Conservation (phyloP, 2,797 vertebrate species). For the Coilia nasus region DNA sequence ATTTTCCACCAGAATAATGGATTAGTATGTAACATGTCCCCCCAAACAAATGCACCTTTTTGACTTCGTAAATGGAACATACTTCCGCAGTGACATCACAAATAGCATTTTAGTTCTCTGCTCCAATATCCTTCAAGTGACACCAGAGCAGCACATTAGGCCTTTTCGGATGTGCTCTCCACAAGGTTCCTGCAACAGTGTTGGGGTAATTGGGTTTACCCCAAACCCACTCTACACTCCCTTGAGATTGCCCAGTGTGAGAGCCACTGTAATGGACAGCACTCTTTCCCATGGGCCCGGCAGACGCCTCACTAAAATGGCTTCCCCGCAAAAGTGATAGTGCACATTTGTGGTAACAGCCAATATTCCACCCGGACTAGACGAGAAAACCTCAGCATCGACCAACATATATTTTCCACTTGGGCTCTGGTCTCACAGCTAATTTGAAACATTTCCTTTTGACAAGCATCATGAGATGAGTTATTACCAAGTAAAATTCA, state of each 20-base stretch:
- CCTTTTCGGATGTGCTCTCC: not conserved
- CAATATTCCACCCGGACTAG: constrained; percentile 10
- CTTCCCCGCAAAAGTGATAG: not conserved
- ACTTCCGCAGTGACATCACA: not conserved
- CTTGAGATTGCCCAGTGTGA: not conserved
- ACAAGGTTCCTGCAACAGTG: not conserved
- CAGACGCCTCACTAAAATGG: not conserved
- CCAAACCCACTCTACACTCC: not conserved
- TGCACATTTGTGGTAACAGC: constrained; percentile 32
- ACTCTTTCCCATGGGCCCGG: not conserved
- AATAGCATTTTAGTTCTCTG: not conserved
- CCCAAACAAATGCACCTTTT: not conserved
- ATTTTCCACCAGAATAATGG: not conserved
- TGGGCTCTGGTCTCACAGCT: constrained; percentile 30
- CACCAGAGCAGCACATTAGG: not conserved
- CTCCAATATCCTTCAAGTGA: not conserved
- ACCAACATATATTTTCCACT: constrained; percentile 38
- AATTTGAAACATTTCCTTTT: not conserved
- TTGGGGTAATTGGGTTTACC: not conserved
- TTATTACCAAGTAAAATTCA: not conserved
- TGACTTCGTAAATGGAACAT: not conserved
- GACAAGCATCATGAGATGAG: not conserved
- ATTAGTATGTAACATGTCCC: not conserved
- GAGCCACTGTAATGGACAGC: not conserved
- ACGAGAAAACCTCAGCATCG: not conserved